Percentiles rank a stretch among this genome's conserved stretches.
Conservation (phyloP, 2,113 vertebrate species). For the Nicator chloris region DNA sequence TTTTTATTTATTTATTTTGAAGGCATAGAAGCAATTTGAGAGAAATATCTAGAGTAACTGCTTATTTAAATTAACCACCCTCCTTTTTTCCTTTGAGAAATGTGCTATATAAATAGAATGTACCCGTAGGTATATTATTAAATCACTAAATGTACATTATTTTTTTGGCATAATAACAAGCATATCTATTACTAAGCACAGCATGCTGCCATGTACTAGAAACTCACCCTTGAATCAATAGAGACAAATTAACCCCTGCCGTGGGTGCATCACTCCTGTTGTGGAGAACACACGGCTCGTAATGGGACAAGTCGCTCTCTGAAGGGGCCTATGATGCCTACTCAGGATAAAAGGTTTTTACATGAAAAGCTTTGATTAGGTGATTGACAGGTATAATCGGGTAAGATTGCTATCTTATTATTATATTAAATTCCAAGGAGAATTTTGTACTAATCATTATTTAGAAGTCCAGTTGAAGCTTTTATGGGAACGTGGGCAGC, state of each 20-base stretch:
- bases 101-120: not conserved
- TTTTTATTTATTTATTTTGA: not conserved
- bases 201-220: not conserved
- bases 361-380: not conserved
- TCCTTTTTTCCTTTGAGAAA: not conserved
- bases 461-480: not conserved
- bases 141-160: not conserved
- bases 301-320: not conserved
- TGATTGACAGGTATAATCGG: not conserved
- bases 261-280: not conserved
- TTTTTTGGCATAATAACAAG: not conserved
- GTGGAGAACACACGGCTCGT: not conserved
- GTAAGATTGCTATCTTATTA: not conserved
- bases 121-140: not conserved
- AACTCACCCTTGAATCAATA: not conserved
- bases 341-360: not conserved
- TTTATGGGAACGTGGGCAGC: not conserved
- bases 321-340: fast-evolving
- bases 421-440: not conserved
- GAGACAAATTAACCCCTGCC: not conserved
- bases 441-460: not conserved
- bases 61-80: not conserved
- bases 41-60: not conserved
- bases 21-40: not conserved
- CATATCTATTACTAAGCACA: not conserved